Base-by-base conservation (phyloP, 2,888 invertebrate genomes). In the Ectropis crepuscularia region DNA sequence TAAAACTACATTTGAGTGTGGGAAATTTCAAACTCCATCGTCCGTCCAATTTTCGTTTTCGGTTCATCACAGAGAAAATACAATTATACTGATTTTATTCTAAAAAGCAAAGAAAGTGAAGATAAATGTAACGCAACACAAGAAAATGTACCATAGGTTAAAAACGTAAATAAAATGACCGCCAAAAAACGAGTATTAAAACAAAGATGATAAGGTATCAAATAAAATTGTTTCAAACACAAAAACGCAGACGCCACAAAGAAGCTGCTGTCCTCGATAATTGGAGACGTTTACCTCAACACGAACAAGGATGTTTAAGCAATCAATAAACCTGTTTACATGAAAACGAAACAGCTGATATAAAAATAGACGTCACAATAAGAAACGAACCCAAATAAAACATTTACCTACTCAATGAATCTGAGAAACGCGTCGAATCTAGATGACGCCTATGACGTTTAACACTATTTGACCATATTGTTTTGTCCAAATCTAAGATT, bases 241-340 rank as follows among this genome's bases (percentile, higher is more conserved):
- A 12, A 55, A 55, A 28, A 4, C 16, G 16, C 28, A 39, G 28
- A 9, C n/a, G 6, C 60, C 66, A 53, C 53, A 47, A 36, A 48
- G 43, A 42, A 57, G 53, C 41, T 10, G 57, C 54, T 63, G 45
- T 63, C 63, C 63, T 63, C 58, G 62, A 57, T 49, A 49, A 39
- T 48, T 48, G 48, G 11, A 63, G 58, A 63, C 48, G 57, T 58
- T 58, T 49, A 58, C 63, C 63, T 64, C 41, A 55, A 59, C 46
- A 63, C 58, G 45, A 37, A 63, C 49, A 12, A 63, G 63, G 63
- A 59, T 54, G 54, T 58, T 49, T 45, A 45, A 63, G 6, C 53
- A 58, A 41, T 41, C 58, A 59, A 63, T 58, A 49, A 58, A 63
- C 47, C 41, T 54, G 53, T 63, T 57, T 63, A 57, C 41, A 57